phyloP scores from a whole-genome alignment of 2,888 invertebrate genomes.

The Lasioglossum zephyrum region DNA sequence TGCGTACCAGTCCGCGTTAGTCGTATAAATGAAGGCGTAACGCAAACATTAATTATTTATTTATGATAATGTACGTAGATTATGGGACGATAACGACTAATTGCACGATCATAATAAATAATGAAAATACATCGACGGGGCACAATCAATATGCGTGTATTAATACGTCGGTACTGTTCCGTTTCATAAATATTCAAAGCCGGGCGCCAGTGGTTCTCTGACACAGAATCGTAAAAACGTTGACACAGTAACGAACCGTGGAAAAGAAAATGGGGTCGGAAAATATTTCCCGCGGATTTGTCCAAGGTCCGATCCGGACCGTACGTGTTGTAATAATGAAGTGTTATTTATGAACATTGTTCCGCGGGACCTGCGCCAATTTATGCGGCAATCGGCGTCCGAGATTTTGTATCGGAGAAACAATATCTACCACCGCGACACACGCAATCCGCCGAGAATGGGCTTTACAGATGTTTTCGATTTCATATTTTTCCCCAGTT shows the following conservation, averaged over 20 bases:
- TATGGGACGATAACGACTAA: conserved; percentile 29
- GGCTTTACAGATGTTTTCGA: conserved; percentile 8
- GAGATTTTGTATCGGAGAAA: conserved; percentile 31
- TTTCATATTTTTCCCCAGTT: conserved; percentile 6
- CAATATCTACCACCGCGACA: conserved; percentile 13
- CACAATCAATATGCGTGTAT: conserved; percentile 22
- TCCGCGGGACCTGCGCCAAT: background rate
- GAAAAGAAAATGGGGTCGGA: conserved; percentile 9
- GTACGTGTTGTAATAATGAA: conserved; percentile 30
- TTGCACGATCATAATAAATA: conserved; percentile 34
- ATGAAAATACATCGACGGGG: conserved; percentile 35
- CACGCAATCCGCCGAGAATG: conserved; percentile 13
- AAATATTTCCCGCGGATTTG: conserved; percentile 20
- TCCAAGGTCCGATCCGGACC: background rate
- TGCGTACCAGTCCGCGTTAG: background rate
- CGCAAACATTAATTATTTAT: conserved; percentile 35
- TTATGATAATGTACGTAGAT: conserved; percentile 29
- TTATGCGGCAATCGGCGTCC: background rate
- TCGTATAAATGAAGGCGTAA: conserved; percentile 17
- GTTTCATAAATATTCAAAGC: conserved; percentile 52
- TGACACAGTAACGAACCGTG: background rate
- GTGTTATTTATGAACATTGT: background rate
- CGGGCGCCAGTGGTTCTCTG: background rate
- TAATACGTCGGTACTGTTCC: conserved; percentile 20
- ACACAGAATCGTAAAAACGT: conserved; percentile 20